These are phyloP conservation scores for Drosophila koepferae DNA, from an alignment of 2,888 invertebrate genomes.

Conservation along the genomic window DNA sequence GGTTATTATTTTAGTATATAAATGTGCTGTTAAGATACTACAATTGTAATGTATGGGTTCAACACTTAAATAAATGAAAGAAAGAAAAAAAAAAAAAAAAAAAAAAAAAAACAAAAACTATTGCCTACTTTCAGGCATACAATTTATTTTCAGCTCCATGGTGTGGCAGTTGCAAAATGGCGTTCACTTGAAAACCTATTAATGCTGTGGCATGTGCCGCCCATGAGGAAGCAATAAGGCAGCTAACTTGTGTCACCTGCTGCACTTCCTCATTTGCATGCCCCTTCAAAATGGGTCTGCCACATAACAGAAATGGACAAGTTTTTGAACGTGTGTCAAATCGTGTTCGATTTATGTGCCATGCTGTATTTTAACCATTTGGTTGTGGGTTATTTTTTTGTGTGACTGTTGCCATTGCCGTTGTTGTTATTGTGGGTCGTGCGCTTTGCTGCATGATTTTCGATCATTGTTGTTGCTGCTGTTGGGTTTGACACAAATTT, in stretches of 20 bases:
- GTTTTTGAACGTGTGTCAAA: conserved; percentile 49
- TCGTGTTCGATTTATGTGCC: conserved; percentile 46
- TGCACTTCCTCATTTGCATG: conserved; percentile 66
- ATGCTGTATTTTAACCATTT: conserved; percentile 37
- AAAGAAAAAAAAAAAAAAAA: conserved; percentile 16
- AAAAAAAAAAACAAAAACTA: conserved; percentile 7
- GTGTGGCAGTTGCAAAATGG: conserved; percentile 25
- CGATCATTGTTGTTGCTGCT: conserved; percentile 49
- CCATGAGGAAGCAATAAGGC: conserved; percentile 65
- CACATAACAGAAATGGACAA: conserved; percentile 35
- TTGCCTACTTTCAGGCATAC: conserved; percentile 26
- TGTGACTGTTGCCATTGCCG: not conserved
- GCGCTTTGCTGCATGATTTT: conserved; percentile 67
- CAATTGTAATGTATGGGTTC: too few species aligned
- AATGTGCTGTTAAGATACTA: too few species aligned
- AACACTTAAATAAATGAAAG: too few species aligned
- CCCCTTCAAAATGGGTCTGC: conserved; percentile 24
- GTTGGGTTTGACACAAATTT: conserved; percentile 74
- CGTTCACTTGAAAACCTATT: conserved; percentile 16
- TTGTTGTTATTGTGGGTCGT: conserved; percentile 48
- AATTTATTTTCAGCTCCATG: fast-evolving
- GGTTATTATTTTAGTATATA: too few species aligned
- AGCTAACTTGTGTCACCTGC: conserved; percentile 50
- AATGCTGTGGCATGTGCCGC: conserved; percentile 58
- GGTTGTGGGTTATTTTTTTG: conserved; percentile 20